Evolutionary conservation across 2,888 invertebrate species (phyloP).

Genomic region (Callosobruchus maculatus): DNA sequence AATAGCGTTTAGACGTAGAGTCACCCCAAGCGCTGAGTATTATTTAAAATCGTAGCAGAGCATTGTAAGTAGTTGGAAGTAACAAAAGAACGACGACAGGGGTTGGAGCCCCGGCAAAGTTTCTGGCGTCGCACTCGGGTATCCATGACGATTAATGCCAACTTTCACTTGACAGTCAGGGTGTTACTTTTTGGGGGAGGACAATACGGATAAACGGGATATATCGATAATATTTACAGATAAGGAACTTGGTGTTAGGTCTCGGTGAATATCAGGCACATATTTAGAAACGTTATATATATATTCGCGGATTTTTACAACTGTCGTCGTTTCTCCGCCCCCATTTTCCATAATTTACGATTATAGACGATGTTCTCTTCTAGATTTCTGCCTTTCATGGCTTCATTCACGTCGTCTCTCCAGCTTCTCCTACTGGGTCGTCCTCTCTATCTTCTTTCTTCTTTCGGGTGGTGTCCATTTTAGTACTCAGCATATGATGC

Average conservation of each 20-base stretch:
- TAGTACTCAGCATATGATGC: too few species aligned
- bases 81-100: slow-evolving; percentile 38
- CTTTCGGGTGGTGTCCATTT: too few species aligned
- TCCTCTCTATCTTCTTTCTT: too few species aligned
- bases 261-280: too few species aligned
- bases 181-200: not conserved
- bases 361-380: too few species aligned
- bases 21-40: slow-evolving; percentile 29
- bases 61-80: slow-evolving; percentile 38
- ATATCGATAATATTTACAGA: not conserved
- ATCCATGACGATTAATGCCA: slow-evolving; percentile 48
- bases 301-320: too few species aligned
- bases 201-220: not conserved
- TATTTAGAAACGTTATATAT: too few species aligned
- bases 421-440: too few species aligned
- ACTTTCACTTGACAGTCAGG: slow-evolving; percentile 6
- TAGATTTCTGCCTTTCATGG: too few species aligned
- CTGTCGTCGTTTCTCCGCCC: too few species aligned
- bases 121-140: slow-evolving; percentile 42
- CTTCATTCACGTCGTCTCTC: too few species aligned
- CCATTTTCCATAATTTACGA: too few species aligned
- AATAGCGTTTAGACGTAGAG: slow-evolving; percentile 38
- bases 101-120: slow-evolving; percentile 29
- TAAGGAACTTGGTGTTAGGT: not conserved
- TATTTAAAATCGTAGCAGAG: slow-evolving; percentile 40